Conservation (phyloP, 1,140 invertebrate genomes). For the Calliopsis andreniformis region DNA sequence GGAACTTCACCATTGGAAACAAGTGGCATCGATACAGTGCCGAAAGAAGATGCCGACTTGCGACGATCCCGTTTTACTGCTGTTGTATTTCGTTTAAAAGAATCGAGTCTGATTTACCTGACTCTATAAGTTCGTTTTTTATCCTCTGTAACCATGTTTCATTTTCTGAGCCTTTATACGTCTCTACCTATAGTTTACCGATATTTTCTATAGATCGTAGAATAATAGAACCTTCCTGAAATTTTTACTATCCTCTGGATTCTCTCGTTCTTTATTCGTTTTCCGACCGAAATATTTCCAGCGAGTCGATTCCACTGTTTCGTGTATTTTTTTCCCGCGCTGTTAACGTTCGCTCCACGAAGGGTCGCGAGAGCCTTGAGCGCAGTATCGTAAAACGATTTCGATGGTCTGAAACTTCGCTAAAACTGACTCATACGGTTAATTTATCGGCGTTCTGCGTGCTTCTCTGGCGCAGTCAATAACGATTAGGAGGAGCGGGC, state of each 20-base stretch:
- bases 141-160: constrained; percentile 19
- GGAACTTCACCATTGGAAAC: neutral
- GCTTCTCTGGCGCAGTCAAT: constrained; percentile 55
- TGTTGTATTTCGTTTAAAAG: constrained; percentile 33
- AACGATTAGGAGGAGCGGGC: constrained; percentile 57
- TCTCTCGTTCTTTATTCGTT: neutral
- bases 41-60: neutral
- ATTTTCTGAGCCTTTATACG: neutral
- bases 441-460: constrained; percentile 66
- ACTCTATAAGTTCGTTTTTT: constrained; percentile 27
- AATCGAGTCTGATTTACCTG: constrained; percentile 35
- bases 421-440: constrained; percentile 55
- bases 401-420: constrained; percentile 42
- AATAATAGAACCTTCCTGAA: neutral
- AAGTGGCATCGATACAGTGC: neutral
- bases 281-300: too few relatives aligned
- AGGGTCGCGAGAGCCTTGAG: constrained; percentile 29
- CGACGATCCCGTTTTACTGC: constrained; percentile 22
- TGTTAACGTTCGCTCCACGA: constrained; percentile 29
- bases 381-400: constrained; percentile 19
- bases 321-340: constrained; percentile 11
- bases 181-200: constrained; percentile 10
- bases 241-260: neutral
- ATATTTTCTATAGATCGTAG: constrained; percentile 15
- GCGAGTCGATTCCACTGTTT: constrained; percentile 7